phyloP scores from a whole-genome alignment of 2,113 vertebrate genomes.

The Monopterus albus region DNA sequence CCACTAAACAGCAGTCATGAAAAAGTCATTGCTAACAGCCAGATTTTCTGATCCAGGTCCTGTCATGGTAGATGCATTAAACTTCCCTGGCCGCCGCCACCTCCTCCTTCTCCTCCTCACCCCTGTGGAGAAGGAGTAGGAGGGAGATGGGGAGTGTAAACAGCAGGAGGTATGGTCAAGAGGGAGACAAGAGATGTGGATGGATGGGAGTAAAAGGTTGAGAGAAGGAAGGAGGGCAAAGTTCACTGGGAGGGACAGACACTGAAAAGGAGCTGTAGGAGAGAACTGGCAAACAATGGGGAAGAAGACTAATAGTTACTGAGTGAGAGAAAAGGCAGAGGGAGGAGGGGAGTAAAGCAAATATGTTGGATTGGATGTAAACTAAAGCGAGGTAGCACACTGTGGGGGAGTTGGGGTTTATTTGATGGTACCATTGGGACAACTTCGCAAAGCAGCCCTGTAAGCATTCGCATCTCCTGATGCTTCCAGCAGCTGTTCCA shows the following conservation, averaged over 20 bases:
- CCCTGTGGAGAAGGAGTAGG: constrained; percentile 32
- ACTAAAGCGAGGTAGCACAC: constrained; percentile 10
- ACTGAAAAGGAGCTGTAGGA: not conserved
- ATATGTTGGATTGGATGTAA: constrained; percentile 41
- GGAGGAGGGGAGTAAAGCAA: constrained; percentile 17
- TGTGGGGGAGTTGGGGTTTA: constrained; percentile 39
- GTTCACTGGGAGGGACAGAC: not conserved
- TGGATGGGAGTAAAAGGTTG: constrained; percentile 17
- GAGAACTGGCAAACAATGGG: constrained; percentile 11
- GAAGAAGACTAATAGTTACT: constrained; percentile 12
- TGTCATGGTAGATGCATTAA: constrained; percentile 70
- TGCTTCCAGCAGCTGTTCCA: constrained; percentile 76
- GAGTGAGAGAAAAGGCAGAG: constrained; percentile 4
- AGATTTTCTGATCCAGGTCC: constrained; percentile 62
- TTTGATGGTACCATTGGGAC: constrained; percentile 49
- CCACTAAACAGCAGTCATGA: constrained; percentile 69
- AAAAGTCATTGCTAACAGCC: constrained; percentile 63
- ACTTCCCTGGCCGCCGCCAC: constrained; percentile 1
- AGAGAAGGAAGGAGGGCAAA: constrained; percentile 21
- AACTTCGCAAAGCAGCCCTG: constrained; percentile 26
- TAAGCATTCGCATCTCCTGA: constrained; percentile 62
- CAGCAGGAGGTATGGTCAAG: constrained; percentile 10
- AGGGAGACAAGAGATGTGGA: constrained; percentile 20
- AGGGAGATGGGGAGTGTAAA: constrained; percentile 21
- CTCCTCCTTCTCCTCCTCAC: constrained; percentile 28